Evolutionary conservation across 2,888 invertebrate genomes (phyloP), one percentile per base, ranked within the genome.

Genomic region (Margaritifera margaritifera): DNA sequence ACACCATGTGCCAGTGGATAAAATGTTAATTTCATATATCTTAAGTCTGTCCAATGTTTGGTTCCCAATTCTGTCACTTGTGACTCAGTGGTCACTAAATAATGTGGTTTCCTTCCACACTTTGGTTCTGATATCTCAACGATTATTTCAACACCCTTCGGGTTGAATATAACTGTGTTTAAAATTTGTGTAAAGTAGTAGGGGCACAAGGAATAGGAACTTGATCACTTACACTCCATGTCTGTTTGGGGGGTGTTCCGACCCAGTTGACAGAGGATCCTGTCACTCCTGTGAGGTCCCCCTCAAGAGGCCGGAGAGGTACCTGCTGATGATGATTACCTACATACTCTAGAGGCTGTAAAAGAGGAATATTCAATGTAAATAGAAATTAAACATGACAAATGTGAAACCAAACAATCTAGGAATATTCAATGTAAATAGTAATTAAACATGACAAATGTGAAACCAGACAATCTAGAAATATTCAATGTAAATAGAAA

Each of bases 161-260:
- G 15, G 42, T 15, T n/a, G n/a, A 42, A 2, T 15, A 11, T 11
- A 42, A 11, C 2, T 42, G 11, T 42, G 15, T 42, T 15, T 42
- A 15, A 42, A 11, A 42, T 42, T 0, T 15, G 42, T 42, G 42
- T 15, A 31, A 31, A 1, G 15, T 11, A 42, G 15, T 42, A 42
- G n/a, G n/a, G n/a, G n/a, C 42, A 42, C 11, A 11, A 3, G 42
- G 11, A 42, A 15, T 15, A 42, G 50, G 51, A 51, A 18, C 57
- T 20, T 59, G 20, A 27, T 22, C 31, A 82, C 85, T 80, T 75
- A 86, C 86, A 75, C 81, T 87, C 87, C 87, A 87, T 1, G 82
- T 83, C 25, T 81, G 74, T 42, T 73, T 66, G 2, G 82, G 81
- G 64, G 76, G 74, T 20, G 79, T 68, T n/a, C 80, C 82, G 1